Base-by-base conservation (phyloP, 2,888 invertebrate genomes). In the Ophion ellenae region DNA sequence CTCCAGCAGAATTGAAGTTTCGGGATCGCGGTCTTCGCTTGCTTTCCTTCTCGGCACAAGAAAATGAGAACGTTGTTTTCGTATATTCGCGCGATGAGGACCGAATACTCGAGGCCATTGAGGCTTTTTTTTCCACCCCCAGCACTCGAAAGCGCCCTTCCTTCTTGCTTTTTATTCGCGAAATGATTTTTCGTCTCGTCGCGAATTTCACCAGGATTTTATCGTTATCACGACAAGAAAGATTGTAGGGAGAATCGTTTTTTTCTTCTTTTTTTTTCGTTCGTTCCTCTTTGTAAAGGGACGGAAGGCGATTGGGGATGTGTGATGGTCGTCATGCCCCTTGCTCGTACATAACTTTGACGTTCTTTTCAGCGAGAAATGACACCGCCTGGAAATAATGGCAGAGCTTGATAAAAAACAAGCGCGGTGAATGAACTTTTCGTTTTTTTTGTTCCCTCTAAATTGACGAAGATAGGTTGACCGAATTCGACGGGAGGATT, bases 1-100 rank as follows among this genome's bases (percentile, higher is more conserved):
- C 83, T 59, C 76, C 17, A 83, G 86, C 81, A 83, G 85, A 86
- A 87, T 87, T 86, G 84, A 87, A 87, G 74, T 84, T 87, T 85
- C 73, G 82, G 81, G 79, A 84, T 76, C 24, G 20, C 61, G 24
- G 61, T 79, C 61, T 80, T 47, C 28, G 45, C 59, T 76, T 77
- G 32, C 76, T 77, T 73, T 47, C 59, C 47, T 80, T 63, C 69
- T 45, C 59, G 40, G 40, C 59, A 40, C 14, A 70, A 64, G 63
- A 80, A 74, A 75, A 80, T 71, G 75, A 80, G 64, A 75, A 57
- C 66, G 61, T 77, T 77, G 71, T 73, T 77, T 53, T 84, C 79
- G 71, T 81, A 83, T 70, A 63, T 85, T 32, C 78, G 47, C 61
- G 57, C 53, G 17, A 70, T 45, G 69, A 40, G 77, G 28, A 57